Conservation (phyloP, 2,113 vertebrate genomes). For the Maccullochella peelii region DNA sequence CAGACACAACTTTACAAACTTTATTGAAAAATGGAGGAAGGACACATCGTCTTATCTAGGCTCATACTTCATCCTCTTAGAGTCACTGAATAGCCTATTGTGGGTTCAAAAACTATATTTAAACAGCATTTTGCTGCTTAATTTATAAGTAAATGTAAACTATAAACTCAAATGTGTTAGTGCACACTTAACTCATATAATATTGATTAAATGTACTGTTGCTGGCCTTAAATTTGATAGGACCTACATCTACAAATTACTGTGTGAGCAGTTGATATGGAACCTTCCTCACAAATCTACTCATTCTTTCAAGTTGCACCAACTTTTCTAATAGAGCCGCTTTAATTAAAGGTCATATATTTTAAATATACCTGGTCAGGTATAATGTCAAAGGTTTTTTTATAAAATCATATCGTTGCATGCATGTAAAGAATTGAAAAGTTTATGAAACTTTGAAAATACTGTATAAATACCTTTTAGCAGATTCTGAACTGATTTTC, state of each 20-base stretch:
- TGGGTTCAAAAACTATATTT: neutral
- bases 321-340: neutral
- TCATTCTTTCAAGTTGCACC: neutral
- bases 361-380: neutral
- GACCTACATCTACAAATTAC: neutral
- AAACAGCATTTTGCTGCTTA: neutral
- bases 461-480: slow-evolving; percentile 34
- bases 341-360: neutral
- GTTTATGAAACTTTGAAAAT: slow-evolving; percentile 37
- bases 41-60: neutral
- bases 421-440: slow-evolving; percentile 28
- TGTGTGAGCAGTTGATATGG: neutral
- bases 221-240: neutral
- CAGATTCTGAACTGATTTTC: slow-evolving; percentile 60
- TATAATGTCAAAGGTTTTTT: neutral
- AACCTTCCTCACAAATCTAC: neutral
- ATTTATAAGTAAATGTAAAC: neutral
- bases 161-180: neutral
- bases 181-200: neutral
- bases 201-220: neutral
- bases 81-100: neutral
- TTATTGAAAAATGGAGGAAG: neutral
- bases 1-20: neutral
- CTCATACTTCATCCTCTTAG: neutral
- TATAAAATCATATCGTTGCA: neutral